Percentiles rank a stretch among this genome's conserved stretches.
Evolutionary conservation across 35 echinoderm and acorn worm genomes (phyloP).

Genomic region (Acanthaster planci): DNA sequence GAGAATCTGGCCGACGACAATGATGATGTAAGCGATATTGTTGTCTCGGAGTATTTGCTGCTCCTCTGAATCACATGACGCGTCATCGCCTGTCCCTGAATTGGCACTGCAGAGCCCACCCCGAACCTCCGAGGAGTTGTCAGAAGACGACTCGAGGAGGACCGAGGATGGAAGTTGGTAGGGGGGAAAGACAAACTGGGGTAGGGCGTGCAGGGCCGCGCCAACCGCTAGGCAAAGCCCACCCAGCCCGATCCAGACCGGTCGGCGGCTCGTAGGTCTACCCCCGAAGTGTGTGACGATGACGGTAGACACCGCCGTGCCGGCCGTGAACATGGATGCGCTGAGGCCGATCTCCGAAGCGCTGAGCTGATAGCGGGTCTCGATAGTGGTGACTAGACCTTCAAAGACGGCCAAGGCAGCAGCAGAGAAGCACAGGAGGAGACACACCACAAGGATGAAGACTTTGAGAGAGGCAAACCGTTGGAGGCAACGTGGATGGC

Average conservation of each 20-base stretch:
- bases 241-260: slow-evolving; percentile 39
- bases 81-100: background rate
- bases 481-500: background rate
- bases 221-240: slow-evolving; percentile 23
- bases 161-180: slow-evolving; percentile 2
- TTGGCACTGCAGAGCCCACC: background rate
- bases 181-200: slow-evolving; percentile 42
- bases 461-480: background rate
- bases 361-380: slow-evolving; percentile 13
- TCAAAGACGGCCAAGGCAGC: slow-evolving; percentile 11
- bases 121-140: background rate
- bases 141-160: background rate
- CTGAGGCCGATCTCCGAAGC: slow-evolving; percentile 25
- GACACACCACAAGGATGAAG: background rate
- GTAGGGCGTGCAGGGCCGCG: slow-evolving; percentile 18
- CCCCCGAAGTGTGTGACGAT: slow-evolving; percentile 52
- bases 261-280: slow-evolving; percentile 36
- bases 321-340: slow-evolving; percentile 29
- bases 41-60: slow-evolving; percentile 25
- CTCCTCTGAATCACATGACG: slow-evolving; percentile 8
- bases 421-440: background rate
- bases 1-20: slow-evolving; percentile 23
- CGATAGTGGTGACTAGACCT: slow-evolving; percentile 11
- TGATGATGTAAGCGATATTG: slow-evolving; percentile 22
- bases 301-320: slow-evolving; percentile 10